Conservation (phyloP, 30 jellyfish, hydroid and myxozoan species). For the Pelagia noctiluca region DNA sequence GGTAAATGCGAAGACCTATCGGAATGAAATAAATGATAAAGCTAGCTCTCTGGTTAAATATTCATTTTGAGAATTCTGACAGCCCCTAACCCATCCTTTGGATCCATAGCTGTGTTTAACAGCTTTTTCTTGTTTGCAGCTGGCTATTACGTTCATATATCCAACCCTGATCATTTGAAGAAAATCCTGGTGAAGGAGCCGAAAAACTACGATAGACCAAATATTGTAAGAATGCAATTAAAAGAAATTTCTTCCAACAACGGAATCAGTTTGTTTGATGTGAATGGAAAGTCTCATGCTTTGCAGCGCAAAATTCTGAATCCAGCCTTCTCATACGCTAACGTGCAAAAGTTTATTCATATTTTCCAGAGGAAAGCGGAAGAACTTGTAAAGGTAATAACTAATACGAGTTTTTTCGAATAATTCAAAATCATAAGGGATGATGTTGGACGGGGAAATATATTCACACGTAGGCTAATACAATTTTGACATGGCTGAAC, state of each 20-base stretch:
- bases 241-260: not conserved
- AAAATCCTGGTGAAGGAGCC: not conserved
- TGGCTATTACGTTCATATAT: constrained; percentile 19
- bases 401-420: too few species aligned
- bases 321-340: constrained; percentile 44
- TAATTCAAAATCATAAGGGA: too few species aligned
- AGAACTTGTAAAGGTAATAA: constrained; percentile 29
- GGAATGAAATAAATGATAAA: not conserved
- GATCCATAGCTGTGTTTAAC: not conserved
- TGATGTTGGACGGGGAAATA: too few species aligned
- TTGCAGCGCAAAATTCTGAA: constrained; percentile 33
- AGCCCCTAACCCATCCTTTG: not conserved
- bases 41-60: not conserved
- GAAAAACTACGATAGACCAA: constrained; percentile 24
- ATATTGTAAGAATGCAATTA: not conserved
- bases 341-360: constrained; percentile 35
- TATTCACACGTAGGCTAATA: not conserved
- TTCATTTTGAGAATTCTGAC: not conserved
- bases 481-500: not conserved
- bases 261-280: constrained; percentile 18
- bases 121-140: not conserved
- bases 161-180: constrained; percentile 37
- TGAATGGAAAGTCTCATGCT: constrained; percentile 30
- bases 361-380: constrained; percentile 18
- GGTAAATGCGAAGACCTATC: not conserved